Base-by-base conservation (phyloP, 1,140 invertebrate species). In the Meloidogyne floridensis region DNA sequence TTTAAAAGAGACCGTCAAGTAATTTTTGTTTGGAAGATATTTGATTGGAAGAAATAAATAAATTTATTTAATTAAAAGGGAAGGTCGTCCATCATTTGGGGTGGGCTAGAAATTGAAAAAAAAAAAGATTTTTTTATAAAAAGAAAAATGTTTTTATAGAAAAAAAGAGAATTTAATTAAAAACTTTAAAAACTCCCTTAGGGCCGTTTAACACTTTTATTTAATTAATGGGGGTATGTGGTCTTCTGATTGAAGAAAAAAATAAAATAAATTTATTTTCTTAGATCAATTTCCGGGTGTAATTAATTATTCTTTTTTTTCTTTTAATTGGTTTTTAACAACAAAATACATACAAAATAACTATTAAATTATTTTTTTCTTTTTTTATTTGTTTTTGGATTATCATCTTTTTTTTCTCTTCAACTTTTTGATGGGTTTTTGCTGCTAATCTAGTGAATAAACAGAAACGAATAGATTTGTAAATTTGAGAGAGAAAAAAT, bases 131-230 rank as follows among this genome's bases (percentile, higher is more conserved):
- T 65, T 65, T 65, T 65, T 65, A 65, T 11, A n/a, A 65, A 65
- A 18, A 11, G 47, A 47, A 47, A 47, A 47, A 47, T 47, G 7
- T 47, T 47, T 47, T 32, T 32, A 32, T 32, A 32, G 32, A 32
- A 59, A 56, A 56, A 56, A 10, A 11, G 7, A 65, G 59, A 8
- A n/a, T 18, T 15, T 65, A 65, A 65, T 65, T 65, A 4, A 65
- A 65, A 15, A n/a, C n/a, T 65, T 65, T 65, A 59, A 56, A 56
- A 15, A 65, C n/a, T 65, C 59, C 59, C 59, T 65, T 47, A 65
- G n/a, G 59, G 59, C 59, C n/a, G 15, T 65, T 65, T 65, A 65
- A 65, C 59, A 65, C 59, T 65, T 65, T 65, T n/a, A 9, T 65
- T n/a, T 65, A 7, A n/a, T 11, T 65, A 15, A 65, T 65, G 32